Evolutionary conservation across 2,888 invertebrate species (phyloP), one percentile per base, ranked within the genome.

Genomic region (Drosophila stalkeri): DNA sequence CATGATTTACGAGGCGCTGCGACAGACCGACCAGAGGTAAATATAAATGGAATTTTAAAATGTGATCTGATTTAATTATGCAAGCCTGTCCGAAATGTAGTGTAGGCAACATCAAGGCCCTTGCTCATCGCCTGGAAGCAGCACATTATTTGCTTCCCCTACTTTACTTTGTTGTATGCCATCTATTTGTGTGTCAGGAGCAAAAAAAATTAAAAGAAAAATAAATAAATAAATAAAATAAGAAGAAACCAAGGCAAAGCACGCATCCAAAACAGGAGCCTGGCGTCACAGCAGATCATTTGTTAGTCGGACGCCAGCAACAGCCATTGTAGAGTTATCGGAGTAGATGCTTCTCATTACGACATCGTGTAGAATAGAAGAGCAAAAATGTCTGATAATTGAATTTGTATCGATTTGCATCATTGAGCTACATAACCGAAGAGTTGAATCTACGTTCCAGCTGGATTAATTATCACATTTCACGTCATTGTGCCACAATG

Each of bases 31-130:
- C 74, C 43, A 79, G 89, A 85, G 86, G 85, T 90, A 90, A 90
- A 91, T 90, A 86, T 86, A 90, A 90, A 90, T 90, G 91, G 87
- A 90, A 91, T 90, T 90, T 91, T 88, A 88, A 90, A 91, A 87
- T 89, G 89, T 85, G 91, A 91, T 91, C 91, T 83, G 89, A 91
- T 91, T 91, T 90, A 91, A 91, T 91, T 89, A 91, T 87, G 82
- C 89, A 89, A 66, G 80, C 69, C 77, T 75, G 72, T 70, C 77
- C 63, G 72, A 73, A 78, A 31, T 5, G 51, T 62, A 41, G 62
- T 60, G 54, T 59, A 64, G 76, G 41, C 52, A 44, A 35, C 35
- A 18, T 14, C 16, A 31, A 35, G 27, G 55, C 67, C 43, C 71
- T 56, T 56, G 57, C 12, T 61, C 33, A 57, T 35, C 23, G 35